Base-by-base conservation (phyloP, 30 jellyfish, hydroid and myxozoan species). In the Clytia hemisphaerica region DNA sequence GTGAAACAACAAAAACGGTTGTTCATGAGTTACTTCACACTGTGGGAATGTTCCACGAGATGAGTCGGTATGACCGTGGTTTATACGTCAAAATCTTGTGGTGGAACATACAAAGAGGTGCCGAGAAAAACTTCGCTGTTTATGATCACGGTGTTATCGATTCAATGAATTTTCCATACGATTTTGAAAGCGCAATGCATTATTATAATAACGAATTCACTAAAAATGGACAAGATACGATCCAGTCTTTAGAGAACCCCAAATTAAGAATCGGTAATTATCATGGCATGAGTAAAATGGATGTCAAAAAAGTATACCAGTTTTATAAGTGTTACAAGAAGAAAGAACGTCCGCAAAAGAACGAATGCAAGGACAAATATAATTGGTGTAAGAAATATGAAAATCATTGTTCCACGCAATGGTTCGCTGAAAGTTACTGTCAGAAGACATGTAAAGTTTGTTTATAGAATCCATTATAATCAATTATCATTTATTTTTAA, bases 81-180 rank as follows among this genome's bases (percentile, higher is more conserved):
- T 42, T 66, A 0, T 66, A 66, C 44, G 79, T 66, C 21, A 12
- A 44, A 1, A 72, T 66, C 0, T 45, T 66, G 5, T 66, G 79
- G 79, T 66, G 79, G 79, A 66, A 66, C 42, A 16, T 66, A 22
- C 44, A 57, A 31, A n/a, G 30, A 57, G 70, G 70, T 3, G 79
- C 79, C 1, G 72, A 66, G 36, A 66, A 37, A 45, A 66, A 66
- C 42, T 66, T 66, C 44, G 66, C 38, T 30, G 45, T 72, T 21
- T 66, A 66, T 46, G 45, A 37, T 10, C 79, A 66, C 36, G 79
- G 79, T 4, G 14, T 27, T 12, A 25, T 66, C 9, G 79, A 66
- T 1, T 16, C 79, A 7, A 22, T 66, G 0, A 30, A 26, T 25
- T 27, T 37, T 16, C 79, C 71, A 2, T 66, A 66, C 74, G 79